Evolutionary conservation across 2,888 invertebrate genomes (phyloP), one percentile per base, ranked within the genome.

Genomic region (Helobdella robusta): DNA sequence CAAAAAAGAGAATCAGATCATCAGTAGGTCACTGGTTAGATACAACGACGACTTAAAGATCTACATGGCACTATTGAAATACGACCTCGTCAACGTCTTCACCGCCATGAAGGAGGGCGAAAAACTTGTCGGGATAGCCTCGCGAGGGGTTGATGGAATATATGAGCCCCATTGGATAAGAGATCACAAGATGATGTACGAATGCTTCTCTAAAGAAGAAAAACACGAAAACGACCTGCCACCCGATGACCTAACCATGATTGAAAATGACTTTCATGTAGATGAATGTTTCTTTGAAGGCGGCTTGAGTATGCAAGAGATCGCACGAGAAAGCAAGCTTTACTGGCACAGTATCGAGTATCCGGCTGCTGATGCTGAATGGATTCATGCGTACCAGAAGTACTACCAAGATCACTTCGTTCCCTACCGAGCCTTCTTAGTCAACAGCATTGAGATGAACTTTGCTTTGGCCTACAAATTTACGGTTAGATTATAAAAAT

Each of bases 261-360:
- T 50, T 2, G 62, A 62, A 28, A 62, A 28, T 4, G 62, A 62
- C 34, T 62, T 46, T n/a, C 18, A 50, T 20, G 50, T 62, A 6
- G 62, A 62, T 32, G 46, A 62, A 23, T 48, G 46, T 46, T 28
- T 25, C 5, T 62, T 62, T 30, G 62, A 62, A 23, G 62, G 50
- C 35, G 62, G 62, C 1, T 50, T 30, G 2, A 48, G n/a, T 1
- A 23, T 40, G n/a, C 32, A 44, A 25, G 50, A 34, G n/a, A 23
- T 62, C 30, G 62, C 62, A 15, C n/a, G n/a, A 20, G 30, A 25
- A n/a, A 62, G 62, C 50, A 28, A 32, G 15, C 23, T 32, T 30
- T 62, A 62, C 50, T 62, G 62, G 62, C 36, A 25, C 2, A 40
- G 30, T 18, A 30, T 62, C n/a, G 62, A 32, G 3, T 28, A 50